These are phyloP conservation scores for Stomorhina lunata DNA, from an alignment of 2,888 invertebrate genomes.

Conservation along the genomic window DNA sequence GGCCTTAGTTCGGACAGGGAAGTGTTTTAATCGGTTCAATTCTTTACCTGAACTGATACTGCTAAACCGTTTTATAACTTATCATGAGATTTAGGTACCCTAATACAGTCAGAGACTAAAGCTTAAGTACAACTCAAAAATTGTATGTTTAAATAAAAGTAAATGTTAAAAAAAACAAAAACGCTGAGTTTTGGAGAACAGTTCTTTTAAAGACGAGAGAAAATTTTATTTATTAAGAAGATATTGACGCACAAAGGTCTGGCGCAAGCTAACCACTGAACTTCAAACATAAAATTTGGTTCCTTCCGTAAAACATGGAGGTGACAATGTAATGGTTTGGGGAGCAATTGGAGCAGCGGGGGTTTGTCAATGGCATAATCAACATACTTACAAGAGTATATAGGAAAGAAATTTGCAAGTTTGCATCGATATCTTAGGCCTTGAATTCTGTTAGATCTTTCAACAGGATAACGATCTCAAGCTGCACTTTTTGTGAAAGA, in stretches of 20 bases:
- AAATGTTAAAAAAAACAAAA: too few relatives aligned
- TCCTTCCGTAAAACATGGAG: constrained; percentile 14
- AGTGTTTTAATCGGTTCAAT: too few relatives aligned
- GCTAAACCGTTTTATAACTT: too few relatives aligned
- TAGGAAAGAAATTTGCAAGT: constrained; percentile 31
- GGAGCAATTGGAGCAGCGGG: constrained; percentile 5
- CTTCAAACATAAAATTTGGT: neutral
- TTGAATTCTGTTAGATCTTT: constrained; percentile 12
- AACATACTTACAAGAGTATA: constrained; percentile 30
- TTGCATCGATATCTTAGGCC: neutral
- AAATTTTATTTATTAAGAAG: too few relatives aligned
- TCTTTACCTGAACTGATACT: too few relatives aligned
- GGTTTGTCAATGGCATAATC: constrained; percentile 31
- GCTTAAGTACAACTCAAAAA: too few relatives aligned
- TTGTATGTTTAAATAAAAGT: too few relatives aligned
- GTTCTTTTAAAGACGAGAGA: too few relatives aligned
- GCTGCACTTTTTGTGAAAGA: constrained; percentile 12
- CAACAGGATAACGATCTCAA: constrained; percentile 24
- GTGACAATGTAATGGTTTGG: constrained; percentile 13
- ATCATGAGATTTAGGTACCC: too few relatives aligned
- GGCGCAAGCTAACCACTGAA: neutral
- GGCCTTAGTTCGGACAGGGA: too few relatives aligned
- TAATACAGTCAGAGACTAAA: too few relatives aligned
- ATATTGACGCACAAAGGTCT: neutral
- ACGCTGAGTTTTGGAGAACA: neutral